Percentiles rank a stretch among this genome's conserved stretches.
Conservation (phyloP, 2,113 vertebrate species). For the Centropus unirufus region DNA sequence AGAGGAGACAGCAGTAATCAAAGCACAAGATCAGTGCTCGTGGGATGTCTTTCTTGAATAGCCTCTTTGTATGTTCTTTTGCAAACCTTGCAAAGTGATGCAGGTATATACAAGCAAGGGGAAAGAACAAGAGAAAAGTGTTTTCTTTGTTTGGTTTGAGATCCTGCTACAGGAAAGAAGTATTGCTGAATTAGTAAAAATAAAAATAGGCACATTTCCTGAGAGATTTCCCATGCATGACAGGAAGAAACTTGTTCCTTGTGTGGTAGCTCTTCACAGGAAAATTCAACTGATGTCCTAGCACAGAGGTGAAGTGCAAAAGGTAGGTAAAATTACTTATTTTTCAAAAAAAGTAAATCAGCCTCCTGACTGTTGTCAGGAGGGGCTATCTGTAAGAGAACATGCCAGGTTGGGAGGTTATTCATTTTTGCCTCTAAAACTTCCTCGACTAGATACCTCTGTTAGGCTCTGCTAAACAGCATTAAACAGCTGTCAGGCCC, state of each 20-base stretch:
- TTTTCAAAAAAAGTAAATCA: background rate
- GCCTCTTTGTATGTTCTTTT: background rate
- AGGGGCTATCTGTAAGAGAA: background rate
- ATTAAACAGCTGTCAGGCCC: background rate
- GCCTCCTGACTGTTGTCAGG: background rate
- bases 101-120: background rate
- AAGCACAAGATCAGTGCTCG: background rate
- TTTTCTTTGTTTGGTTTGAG: background rate
- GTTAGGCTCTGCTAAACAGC: background rate
- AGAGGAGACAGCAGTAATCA: slow-evolving; percentile 44
- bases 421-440: background rate
- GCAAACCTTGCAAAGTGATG: background rate
- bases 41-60: background rate
- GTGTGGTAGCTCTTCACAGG: background rate
- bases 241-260: background rate
- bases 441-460: background rate
- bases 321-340: background rate
- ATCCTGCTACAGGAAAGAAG: background rate
- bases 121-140: background rate
- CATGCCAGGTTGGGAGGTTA: background rate
- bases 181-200: background rate
- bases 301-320: background rate
- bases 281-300: background rate
- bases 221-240: background rate
- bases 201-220: background rate